Conservation (phyloP, 1,140 invertebrate species). For the Zaprionus capensis region DNA sequence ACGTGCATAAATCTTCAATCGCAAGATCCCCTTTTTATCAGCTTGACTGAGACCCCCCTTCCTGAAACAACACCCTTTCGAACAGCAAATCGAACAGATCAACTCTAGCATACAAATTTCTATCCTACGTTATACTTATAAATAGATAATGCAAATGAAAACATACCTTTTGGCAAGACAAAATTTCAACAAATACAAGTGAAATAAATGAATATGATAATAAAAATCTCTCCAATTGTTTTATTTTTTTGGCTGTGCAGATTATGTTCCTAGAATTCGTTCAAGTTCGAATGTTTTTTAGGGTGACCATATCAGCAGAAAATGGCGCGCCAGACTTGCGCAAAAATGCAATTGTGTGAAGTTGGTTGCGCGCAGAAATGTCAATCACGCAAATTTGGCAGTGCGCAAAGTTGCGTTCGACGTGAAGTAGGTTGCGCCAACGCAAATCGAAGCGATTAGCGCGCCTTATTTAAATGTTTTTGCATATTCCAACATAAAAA, state of each 20-base stretch:
- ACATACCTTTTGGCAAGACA: constrained; percentile 42
- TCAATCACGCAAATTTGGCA: background rate
- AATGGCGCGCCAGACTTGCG: background rate
- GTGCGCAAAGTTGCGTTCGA: background rate
- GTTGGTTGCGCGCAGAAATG: constrained; percentile 16
- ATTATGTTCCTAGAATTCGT: background rate
- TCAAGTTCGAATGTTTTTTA: background rate
- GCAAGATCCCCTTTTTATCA: constrained; percentile 54
- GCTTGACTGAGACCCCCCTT: constrained; percentile 52
- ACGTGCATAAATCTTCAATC: constrained; percentile 29
- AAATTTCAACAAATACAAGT: constrained; percentile 60
- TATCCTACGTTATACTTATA: constrained; percentile 74
- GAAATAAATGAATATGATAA: constrained; percentile 64
- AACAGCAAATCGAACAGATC: constrained; percentile 48
- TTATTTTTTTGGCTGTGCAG: background rate
- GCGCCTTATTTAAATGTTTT: background rate
- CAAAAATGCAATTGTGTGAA: constrained; percentile 8
- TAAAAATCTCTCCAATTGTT: constrained; percentile 16
- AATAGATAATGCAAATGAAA: constrained; percentile 57
- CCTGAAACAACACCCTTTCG: constrained; percentile 18
- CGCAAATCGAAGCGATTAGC: background rate
- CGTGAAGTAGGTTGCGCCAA: constrained; percentile 20
- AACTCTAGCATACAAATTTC: constrained; percentile 73
- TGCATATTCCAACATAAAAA: background rate
- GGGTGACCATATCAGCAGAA: constrained; percentile 4